Base-by-base conservation (phyloP, 1,140 invertebrate genomes). In the Macrotrachela quadricornifera region DNA sequence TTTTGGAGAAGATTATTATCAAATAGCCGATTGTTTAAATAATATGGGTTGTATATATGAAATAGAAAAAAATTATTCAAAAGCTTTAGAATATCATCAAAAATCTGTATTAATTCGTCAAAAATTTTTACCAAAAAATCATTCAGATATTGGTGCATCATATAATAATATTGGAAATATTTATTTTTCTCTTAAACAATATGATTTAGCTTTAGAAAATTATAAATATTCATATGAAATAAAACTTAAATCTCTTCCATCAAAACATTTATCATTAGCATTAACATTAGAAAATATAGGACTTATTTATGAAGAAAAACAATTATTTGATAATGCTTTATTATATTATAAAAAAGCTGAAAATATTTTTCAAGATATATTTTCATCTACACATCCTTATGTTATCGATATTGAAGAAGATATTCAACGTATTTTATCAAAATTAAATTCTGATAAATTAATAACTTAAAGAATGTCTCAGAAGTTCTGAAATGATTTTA, bases 271-370 rank as follows among this genome's bases (percentile, higher is more conserved):
- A 6, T 41, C 44, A 16, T 15, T 51, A 11, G n/a, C 37, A 16
- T 44, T 41, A 15, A 41, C 49, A 37, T 45, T 44, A 9, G 41
- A 51, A 9, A 51, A 51, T 44, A 44, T 51, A 1, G 49, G 49
- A 6, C 44, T 45, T 37, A 41, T 38, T 44, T 45, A 51, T 36
- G 36, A 37, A 37, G 30, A 51, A 44, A 44, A 36, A 36, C 15
- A 37, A 10, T 14, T 44, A 2, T 15, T 45, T 0, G 30, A 51
- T 17, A 44, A 51, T 16, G 42, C 41, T n/a, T 41, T 51, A 11
- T 30, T 44, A 12, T 51, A 30, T 51, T 42, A 45, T 45, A 18
- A 51, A 44, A 38, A 51, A 45, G 49, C 49, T 37, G 38, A 44
- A 12, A 11, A 8, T 30, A 30, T 30, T 30, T 8, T 30, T 30